Conservation (phyloP, 1,140 invertebrate species). For the Belonocnema kinseyi region DNA sequence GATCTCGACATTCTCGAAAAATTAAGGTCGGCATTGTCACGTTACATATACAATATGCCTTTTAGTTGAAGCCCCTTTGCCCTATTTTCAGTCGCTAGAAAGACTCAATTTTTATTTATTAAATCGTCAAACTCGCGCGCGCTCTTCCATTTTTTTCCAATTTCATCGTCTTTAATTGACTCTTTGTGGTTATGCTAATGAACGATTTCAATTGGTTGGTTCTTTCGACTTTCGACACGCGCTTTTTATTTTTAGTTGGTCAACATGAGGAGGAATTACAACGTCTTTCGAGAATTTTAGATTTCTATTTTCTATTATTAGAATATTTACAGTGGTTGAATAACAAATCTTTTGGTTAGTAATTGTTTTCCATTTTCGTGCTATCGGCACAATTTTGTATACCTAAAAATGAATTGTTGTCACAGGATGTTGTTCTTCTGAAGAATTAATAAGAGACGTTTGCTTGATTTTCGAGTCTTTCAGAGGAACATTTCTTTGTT, state of each 20-base stretch:
- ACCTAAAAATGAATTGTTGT: not conserved
- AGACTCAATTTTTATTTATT: conserved; percentile 28
- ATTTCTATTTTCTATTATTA: not conserved
- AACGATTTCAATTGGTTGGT: no score
- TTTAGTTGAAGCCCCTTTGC: conserved; percentile 46
- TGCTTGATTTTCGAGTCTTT: not conserved
- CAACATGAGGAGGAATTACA: not conserved
- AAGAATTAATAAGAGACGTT: not conserved
- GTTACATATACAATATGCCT: conserved; percentile 38
- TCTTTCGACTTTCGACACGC: no score
- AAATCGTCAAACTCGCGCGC: not conserved
- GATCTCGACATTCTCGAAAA: conserved; percentile 50
- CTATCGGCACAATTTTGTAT: no score
- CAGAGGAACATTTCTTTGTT: not conserved
- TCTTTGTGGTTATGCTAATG: no score
- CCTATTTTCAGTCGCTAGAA: conserved; percentile 39
- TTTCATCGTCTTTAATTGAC: no score
- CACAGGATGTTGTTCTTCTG: not conserved
- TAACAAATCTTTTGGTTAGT: not conserved
- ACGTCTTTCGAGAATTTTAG: conserved; percentile 1
- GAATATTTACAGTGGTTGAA: conserved; percentile 10
- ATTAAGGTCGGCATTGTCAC: conserved; percentile 45
- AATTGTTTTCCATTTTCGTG: conserved; percentile 11
- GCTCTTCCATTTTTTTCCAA: not conserved
- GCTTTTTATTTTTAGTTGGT: no score